These are phyloP conservation scores for Caenorhabditis sinica DNA, from an alignment of 2,888 invertebrate genomes.

Conservation along the genomic window DNA sequence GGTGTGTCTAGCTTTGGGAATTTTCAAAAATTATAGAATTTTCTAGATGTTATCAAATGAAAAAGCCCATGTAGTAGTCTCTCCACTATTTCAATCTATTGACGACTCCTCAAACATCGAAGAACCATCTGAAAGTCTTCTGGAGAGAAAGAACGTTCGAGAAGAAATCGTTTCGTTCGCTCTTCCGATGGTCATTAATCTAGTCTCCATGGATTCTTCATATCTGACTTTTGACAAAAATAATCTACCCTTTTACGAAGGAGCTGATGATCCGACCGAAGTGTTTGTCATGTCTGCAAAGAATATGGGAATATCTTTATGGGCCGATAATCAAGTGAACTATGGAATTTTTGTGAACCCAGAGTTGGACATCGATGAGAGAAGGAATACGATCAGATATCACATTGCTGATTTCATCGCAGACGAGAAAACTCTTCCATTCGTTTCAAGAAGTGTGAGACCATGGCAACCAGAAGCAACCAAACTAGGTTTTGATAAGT, in stretches of 20 bases:
- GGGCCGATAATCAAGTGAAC: constrained; percentile 90
- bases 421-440: constrained; percentile 72
- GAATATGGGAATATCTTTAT: constrained; percentile 87
- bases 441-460: constrained; percentile 75
- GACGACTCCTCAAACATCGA: constrained; percentile 59
- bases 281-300: constrained; percentile 84
- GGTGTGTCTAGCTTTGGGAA: background rate
- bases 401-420: constrained; percentile 77
- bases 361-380: constrained; percentile 55
- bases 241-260: constrained; percentile 85
- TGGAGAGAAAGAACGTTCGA: constrained; percentile 44
- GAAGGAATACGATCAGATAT: constrained; percentile 61
- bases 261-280: constrained; percentile 85
- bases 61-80: constrained; percentile 51
- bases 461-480: constrained; percentile 72
- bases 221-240: constrained; percentile 89
- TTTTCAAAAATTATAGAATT: background rate
- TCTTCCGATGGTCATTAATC: constrained; percentile 89
- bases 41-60: constrained; percentile 54
- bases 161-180: constrained; percentile 66
- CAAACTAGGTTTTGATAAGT: constrained; percentile 83
- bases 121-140: constrained; percentile 49
- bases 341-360: constrained; percentile 93
- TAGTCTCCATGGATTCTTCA: constrained; percentile 86
- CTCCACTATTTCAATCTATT: constrained; percentile 55